Base-by-base conservation (phyloP, 2,113 vertebrate genomes). In the Pao palembangensis region DNA sequence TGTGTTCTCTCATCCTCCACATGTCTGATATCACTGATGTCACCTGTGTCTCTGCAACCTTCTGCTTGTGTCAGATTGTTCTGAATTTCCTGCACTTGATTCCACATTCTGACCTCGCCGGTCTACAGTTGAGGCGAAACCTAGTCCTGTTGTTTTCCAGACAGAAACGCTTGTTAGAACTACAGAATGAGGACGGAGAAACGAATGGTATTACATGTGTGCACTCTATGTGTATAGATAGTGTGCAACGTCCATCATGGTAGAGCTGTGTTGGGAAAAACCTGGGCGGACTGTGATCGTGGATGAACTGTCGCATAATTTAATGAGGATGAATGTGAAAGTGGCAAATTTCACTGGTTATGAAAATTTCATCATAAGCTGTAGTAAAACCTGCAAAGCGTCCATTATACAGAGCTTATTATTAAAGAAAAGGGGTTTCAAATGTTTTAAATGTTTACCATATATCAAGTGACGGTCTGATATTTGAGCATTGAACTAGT, bases 261-360 rank as follows among this genome's bases (percentile, higher is more conserved):
- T 51, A 31, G 59, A 31, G 57, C 31, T n/a, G 21, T 71, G 25
- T 28, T 28, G 25, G 25, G 70, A 62, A 70, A 65, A 62, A 74
- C 11, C 15, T 2, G 17, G 54, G 51, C 23, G 14, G 6, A 54
- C 62, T 60, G 64, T 51, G 65, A 19, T 59, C 53, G 14, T 44
- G 56, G 49, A 71, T 61, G 73, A 66, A 34, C 54, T 18, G 44
- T 72, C 84, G 70, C 74, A 85, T 87, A 73, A 79, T 74, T 86
- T 84, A 82, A 87, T 85, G 72, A 80, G 55, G 44, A 47, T n/a
- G 17, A 71, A 77, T 79, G 70, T 69, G 59, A 83, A 85, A 80
- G 68, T 48, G 49, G 69, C 81, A 78, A 46, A 81, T 75, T 85
- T 84, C 83, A 84, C 53, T 63, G 61, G 38, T 73, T 65, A 78